Conservation (phyloP, 30 jellyfish, hydroid and myxozoan genomes). For the Aurelia aurita complex sp. Pacific region DNA sequence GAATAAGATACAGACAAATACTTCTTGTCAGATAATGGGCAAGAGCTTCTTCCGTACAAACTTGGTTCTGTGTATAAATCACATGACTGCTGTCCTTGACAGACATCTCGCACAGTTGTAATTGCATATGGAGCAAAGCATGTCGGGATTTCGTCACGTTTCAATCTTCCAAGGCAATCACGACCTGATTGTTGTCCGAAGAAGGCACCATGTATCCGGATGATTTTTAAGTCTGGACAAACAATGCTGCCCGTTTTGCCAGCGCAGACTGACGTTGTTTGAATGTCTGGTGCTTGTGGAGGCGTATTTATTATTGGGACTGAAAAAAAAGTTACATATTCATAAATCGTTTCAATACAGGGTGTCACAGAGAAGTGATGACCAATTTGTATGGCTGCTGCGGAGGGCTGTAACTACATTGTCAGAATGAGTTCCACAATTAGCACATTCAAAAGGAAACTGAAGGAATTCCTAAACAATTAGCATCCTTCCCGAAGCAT, state of each 20-base stretch:
- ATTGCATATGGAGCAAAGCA: conserved; percentile 92
- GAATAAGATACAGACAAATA: conserved; percentile 87
- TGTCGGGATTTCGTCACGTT: conserved; percentile 83
- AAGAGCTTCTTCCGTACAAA: conserved; percentile 81
- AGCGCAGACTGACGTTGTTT: conserved; percentile 65
- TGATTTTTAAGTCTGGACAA: conserved; percentile 82
- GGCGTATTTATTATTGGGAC: conserved; percentile 41
- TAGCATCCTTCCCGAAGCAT: no score
- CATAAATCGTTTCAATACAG: no score
- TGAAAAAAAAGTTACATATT: background rate
- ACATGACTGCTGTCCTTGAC: conserved; percentile 99
- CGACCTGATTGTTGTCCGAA: conserved; percentile 89
- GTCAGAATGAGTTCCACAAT: no score
- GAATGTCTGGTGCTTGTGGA: conserved; percentile 44
- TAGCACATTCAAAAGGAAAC: no score
- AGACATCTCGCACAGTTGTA: conserved; percentile 68
- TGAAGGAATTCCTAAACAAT: no score
- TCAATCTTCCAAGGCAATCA: conserved; percentile 82
- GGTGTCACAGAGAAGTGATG: no score
- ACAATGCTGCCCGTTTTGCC: conserved; percentile 86
- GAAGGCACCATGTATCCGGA: conserved; percentile 86
- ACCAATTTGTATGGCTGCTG: no score
- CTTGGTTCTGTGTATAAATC: conserved; percentile 88
- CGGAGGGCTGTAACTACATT: no score
- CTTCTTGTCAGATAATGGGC: conserved; percentile 61